These are phyloP conservation scores for Halictus quadricinctus DNA, from an alignment of 2,888 invertebrate species.

Conservation along the genomic window DNA sequence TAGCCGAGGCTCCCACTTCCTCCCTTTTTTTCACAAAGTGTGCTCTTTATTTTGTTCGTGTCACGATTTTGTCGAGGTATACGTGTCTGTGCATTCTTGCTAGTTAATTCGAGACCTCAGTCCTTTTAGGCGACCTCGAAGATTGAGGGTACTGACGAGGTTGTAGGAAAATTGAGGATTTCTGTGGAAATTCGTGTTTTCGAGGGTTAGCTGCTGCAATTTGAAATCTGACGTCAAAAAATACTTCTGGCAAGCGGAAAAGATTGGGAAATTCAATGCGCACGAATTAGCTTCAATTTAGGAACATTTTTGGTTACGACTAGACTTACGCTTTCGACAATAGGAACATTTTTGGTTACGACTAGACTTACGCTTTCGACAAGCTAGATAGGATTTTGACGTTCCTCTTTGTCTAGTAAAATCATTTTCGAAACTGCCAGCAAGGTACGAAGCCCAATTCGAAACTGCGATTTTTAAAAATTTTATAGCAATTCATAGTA, in stretches of 20 bases:
- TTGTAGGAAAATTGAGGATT: background rate
- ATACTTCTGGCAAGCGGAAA: background rate
- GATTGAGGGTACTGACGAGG: no score
- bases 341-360: background rate
- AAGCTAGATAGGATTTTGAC: background rate
- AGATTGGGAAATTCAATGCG: background rate
- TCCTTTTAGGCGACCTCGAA: background rate
- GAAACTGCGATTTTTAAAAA: background rate
- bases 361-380: background rate
- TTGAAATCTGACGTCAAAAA: background rate
- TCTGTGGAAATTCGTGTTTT: background rate
- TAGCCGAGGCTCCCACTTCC: conserved; percentile 59
- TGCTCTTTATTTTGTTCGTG: conserved; percentile 69
- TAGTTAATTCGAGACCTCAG: conserved; percentile 66
- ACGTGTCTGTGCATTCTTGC: conserved; percentile 34
- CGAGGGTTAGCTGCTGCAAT: background rate
- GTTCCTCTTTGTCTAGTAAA: background rate
- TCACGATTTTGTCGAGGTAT: conserved; percentile 57
- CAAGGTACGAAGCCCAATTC: background rate
- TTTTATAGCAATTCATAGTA: no score
- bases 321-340: background rate
- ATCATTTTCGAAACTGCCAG: background rate
- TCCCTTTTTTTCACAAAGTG: conserved; percentile 59
- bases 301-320: background rate
- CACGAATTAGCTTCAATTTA: background rate